Percentiles rank a stretch among this genome's conserved stretches.
phyloP scores from a whole-genome alignment of 2,888 invertebrate species.

The Pseudoips prasinana region DNA sequence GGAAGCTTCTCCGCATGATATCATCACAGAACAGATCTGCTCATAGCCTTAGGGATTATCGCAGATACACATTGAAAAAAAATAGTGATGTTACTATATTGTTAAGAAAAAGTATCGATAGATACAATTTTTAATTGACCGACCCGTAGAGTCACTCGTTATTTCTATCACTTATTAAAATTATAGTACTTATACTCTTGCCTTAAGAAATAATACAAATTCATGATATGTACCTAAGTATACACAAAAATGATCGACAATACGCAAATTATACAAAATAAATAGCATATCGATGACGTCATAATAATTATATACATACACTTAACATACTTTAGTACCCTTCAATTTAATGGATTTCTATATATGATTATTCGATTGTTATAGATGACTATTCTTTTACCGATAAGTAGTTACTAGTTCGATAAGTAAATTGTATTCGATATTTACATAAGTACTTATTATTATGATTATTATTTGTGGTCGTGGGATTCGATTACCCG shows the following conservation, averaged over 20 bases:
- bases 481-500: constrained; percentile 25
- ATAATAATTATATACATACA: constrained; percentile 71
- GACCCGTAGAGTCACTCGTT: constrained; percentile 20
- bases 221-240: constrained; percentile 80
- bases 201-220: constrained; percentile 65
- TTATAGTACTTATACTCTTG: constrained; percentile 42
- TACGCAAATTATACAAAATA: constrained; percentile 74
- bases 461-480: constrained; percentile 43
- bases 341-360: constrained; percentile 74
- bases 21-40: no score
- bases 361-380: constrained; percentile 68
- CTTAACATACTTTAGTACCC: constrained; percentile 78
- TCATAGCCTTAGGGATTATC: no score
- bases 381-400: constrained; percentile 67
- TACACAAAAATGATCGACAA: constrained; percentile 75
- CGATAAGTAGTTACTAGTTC: constrained; percentile 48
- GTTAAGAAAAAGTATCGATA: not conserved
- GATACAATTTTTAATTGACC: not conserved
- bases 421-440: constrained; percentile 64
- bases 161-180: constrained; percentile 36
- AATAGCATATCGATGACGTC: constrained; percentile 73
- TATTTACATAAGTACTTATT: constrained; percentile 76
- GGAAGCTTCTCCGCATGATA: no score
- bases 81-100: not conserved
- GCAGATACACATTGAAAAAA: no score